Conservation (phyloP, 1,140 invertebrate species). For the Zaprionus inermis region DNA sequence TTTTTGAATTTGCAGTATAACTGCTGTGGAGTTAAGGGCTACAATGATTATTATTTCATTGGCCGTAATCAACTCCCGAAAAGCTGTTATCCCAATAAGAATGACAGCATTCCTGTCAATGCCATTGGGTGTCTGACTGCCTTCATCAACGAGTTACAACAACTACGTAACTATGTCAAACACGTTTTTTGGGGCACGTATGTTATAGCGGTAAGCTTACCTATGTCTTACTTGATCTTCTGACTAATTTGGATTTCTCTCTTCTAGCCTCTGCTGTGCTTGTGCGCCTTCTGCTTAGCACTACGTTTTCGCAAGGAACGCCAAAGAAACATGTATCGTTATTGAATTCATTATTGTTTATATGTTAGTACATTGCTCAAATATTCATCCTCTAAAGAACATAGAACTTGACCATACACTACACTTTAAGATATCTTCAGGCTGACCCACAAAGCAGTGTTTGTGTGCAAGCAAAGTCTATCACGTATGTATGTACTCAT, state of each 20-base stretch:
- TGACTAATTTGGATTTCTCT: neutral
- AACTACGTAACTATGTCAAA: conserved; percentile 52
- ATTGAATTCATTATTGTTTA: conserved; percentile 34
- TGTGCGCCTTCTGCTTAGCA: conserved; percentile 67
- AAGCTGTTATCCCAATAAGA: conserved; percentile 52
- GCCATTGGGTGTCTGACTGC: conserved; percentile 58
- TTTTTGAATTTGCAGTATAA: conserved; percentile 46
- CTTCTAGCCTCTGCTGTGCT: conserved; percentile 61
- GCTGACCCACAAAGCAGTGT: no score
- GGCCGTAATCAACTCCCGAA: conserved; percentile 33
- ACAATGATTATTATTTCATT: conserved; percentile 62
- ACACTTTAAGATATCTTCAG: no score
- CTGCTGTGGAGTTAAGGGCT: conserved; percentile 67
- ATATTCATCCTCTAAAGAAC: no score
- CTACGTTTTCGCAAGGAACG: conserved; percentile 72
- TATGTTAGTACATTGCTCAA: no score
- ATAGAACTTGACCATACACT: no score
- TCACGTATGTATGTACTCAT: no score
- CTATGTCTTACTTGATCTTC: neutral
- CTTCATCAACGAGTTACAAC: conserved; percentile 45
- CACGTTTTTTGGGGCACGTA: conserved; percentile 61
- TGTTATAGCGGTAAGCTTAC: conserved; percentile 47
- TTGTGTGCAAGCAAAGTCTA: no score
- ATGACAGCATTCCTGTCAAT: conserved; percentile 25
- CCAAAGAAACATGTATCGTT: conserved; percentile 48